phyloP scores from a whole-genome alignment of 1,140 invertebrate genomes.

The Bombus balteatus region DNA sequence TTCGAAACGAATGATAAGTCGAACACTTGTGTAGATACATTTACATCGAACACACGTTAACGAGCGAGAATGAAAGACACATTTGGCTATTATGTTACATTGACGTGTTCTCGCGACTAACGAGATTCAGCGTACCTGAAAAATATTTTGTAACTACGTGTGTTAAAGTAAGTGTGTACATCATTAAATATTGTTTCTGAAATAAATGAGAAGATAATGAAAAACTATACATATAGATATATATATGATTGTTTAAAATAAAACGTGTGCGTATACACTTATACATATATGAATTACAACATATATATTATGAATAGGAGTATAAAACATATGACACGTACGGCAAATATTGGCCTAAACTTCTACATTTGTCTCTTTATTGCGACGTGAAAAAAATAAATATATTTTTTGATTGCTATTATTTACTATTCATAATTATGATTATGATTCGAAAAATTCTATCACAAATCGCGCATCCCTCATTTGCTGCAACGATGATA shows the following conservation, averaged over 20 bases:
- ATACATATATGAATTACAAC: not conserved
- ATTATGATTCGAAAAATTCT: not conserved
- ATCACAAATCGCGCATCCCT: not conserved
- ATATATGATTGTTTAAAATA: not conserved
- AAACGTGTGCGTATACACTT: not conserved
- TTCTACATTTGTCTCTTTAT: not conserved
- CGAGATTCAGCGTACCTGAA: conserved; percentile 38
- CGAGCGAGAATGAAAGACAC: conserved; percentile 18
- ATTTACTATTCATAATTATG: not conserved
- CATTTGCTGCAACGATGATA: not conserved
- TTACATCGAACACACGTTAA: not conserved
- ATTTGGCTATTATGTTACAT: not conserved
- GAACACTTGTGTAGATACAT: not conserved
- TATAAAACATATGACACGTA: not conserved
- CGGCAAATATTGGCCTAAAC: not conserved
- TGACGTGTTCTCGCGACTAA: conserved; percentile 15
- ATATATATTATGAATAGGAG: not conserved
- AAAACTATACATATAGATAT: not conserved
- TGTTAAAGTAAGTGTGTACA: not conserved
- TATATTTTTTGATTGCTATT: not conserved
- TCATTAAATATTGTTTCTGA: not conserved
- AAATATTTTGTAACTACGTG: conserved; percentile 2
- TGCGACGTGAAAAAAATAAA: not conserved
- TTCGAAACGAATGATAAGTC: not conserved
- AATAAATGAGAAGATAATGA: not conserved